Evolutionary conservation across 2,797 vertebrate genomes (phyloP).

Genomic region (Margarornis squamiger): DNA sequence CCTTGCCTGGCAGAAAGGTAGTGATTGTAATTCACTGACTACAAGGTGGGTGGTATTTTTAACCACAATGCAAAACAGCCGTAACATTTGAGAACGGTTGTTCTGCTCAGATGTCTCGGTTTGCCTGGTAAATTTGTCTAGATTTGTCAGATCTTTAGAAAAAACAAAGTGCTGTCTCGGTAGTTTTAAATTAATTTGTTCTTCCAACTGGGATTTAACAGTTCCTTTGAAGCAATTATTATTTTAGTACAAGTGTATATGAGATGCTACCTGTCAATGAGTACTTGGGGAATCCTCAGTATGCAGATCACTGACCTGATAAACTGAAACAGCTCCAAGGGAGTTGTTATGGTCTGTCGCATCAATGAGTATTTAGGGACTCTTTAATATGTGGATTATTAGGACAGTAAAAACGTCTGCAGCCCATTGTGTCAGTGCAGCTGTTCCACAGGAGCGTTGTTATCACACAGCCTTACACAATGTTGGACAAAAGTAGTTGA

Average conservation of each 20-base stretch:
- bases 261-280: conserved; percentile 68
- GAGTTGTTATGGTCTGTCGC: conserved; percentile 66
- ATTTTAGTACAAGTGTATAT: conserved; percentile 52
- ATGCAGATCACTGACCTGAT: conserved; percentile 69
- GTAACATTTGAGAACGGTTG: not conserved
- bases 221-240: conserved; percentile 69
- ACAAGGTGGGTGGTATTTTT: not conserved
- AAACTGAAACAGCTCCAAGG: conserved; percentile 59
- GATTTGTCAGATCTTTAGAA: conserved; percentile 25
- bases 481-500: not conserved
- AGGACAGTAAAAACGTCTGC: conserved; percentile 60
- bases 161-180: conserved; percentile 12
- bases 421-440: conserved; percentile 57
- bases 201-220: conserved; percentile 48
- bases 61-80: not conserved
- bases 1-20: not conserved
- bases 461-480: not conserved
- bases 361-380: conserved; percentile 59
- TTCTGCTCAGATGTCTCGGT: not conserved
- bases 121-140: conserved; percentile 16
- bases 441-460: conserved; percentile 26
- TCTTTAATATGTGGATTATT: conserved; percentile 66
- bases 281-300: conserved; percentile 58
- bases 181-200: conserved; percentile 66
- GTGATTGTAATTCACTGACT: not conserved